These are phyloP conservation scores for Cranoglanis bouderius DNA, from an alignment of 2,113 vertebrate species.

Conservation along the genomic window DNA sequence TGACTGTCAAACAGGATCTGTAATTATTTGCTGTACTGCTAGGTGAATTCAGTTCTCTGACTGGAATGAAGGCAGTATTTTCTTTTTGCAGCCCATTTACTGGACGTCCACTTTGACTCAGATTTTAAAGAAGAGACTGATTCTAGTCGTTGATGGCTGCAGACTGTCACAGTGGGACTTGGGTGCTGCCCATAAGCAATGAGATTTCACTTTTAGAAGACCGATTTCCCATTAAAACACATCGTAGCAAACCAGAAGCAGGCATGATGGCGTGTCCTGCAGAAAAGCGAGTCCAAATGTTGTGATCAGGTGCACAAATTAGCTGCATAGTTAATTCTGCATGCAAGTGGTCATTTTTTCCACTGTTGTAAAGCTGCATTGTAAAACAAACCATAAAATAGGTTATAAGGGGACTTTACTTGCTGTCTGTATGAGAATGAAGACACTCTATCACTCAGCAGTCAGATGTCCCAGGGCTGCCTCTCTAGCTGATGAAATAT, in stretches of 20 bases:
- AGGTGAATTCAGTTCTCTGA: slow-evolving; percentile 18
- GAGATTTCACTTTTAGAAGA: not conserved
- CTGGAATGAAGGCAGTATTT: not conserved
- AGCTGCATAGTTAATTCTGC: not conserved
- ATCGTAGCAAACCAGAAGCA: not conserved
- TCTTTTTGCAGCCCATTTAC: not conserved
- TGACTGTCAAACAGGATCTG: slow-evolving; percentile 35
- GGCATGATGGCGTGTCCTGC: not conserved
- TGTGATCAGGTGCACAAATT: not conserved
- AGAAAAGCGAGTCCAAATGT: slow-evolving; percentile 2
- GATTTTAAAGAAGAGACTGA: not conserved
- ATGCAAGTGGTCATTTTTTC: no score
- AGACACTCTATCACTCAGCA: not conserved
- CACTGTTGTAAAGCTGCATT: not conserved
- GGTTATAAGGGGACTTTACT: not conserved
- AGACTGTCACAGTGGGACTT: not conserved
- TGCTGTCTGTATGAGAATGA: not conserved
- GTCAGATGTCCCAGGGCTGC: slow-evolving; percentile 18
- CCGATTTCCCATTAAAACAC: not conserved
- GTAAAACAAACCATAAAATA: not conserved
- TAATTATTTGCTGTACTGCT: slow-evolving; percentile 38
- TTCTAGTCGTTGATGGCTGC: not conserved
- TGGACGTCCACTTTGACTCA: not conserved
- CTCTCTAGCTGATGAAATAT: slow-evolving; percentile 44
- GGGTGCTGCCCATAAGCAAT: not conserved